Base-by-base conservation (phyloP, 2,113 vertebrate genomes). In the Carollia perspicillata region DNA sequence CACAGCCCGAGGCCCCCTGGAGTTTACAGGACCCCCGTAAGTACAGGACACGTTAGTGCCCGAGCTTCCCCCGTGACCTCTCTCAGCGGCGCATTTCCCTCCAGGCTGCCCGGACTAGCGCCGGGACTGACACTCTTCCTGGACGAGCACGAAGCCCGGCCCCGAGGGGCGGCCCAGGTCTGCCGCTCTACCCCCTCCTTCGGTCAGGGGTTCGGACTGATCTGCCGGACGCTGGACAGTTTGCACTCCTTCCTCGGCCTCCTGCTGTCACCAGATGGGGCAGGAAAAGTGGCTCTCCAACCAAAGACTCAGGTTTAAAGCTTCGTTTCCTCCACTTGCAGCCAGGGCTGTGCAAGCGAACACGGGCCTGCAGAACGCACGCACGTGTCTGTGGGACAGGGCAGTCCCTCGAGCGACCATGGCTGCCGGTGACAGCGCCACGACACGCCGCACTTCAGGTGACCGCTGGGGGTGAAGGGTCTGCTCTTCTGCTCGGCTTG, bases 331-430 rank as follows among this genome's bases (percentile, higher is more conserved):
- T 90, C 49, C n/a, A 53, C 65, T 91, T 84, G n/a, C 72, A 78
- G 83, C 65, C 77, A 84, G 55, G 68, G 40, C 84, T 81, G 84
- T 90, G 95, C 81, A 95, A 90, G 49, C 11, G 44, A 53, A 95
- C 89, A 13, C 6, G 84, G 37, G 13, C 49, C 16, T 26, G 4
- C 11, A 35, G n/a, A 75, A 55, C 8, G 33, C 30, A 60, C 47
- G 63, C 26, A 16, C 1, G 20, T 44, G 63, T 9, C 30, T 44
- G 5, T 6, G 8, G 14, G 12, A 26, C 4, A 44, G 65, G 51
- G 69, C 2, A 42, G 80, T 0, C 51, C 17, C 51, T 16, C 37
- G 35, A 7, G 0, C 8, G 58, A 60, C 8, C 58, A 49, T 0
- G 13, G 63, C 20, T 20, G 12, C 12, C 14, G 69, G 37, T 28